Base-by-base conservation (phyloP, 2,888 invertebrate genomes). In the Amblyteles armatorius region DNA sequence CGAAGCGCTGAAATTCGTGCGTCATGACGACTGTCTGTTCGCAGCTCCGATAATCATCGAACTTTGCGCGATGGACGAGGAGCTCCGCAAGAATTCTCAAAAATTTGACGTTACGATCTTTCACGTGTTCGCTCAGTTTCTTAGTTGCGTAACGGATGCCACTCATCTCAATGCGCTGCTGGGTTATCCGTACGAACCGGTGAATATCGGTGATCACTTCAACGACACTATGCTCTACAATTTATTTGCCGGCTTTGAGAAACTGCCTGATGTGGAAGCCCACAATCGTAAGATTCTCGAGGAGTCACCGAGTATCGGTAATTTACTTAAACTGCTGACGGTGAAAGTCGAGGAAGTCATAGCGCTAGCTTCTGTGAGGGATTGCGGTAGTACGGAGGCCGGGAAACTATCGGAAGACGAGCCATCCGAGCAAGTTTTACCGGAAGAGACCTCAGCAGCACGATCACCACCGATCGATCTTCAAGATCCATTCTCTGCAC, bases 181-280 rank as follows among this genome's bases (percentile, higher is more conserved):
- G 74, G 94, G 95, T 80, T 94, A 93, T 82, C 96, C 96, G 0
- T 96, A 96, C 90, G 91, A 94, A 50, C 93, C 94, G 86, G 95
- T 95, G 60, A 94, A 94, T 52, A 95, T 96, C 90, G 95, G 95
- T n/a, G 95, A 96, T 89, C 94, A 96, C 84, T 97, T 95, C 88
- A 96, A 97, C 93, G 97, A 97, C 0, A 96, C 97, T 0, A 96
- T 97, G 93, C 92, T 97, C 40, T 40, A 40, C 90, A 97, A 97
- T 94, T 93, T 97, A 33, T 96, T 96, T 81, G 93, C 94, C 44
- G 95, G 96, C 93, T 94, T 97, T 68, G 95, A 95, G 84, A 94
- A 94, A 86, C 95, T 96, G 26, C 85, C 91, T 0, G 94, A 96
- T 89, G 94, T 96, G 0, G 92, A 94, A 36, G 90, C 89, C 63